These are phyloP conservation scores for Thalpophila matura DNA, from an alignment of 2,888 invertebrate genomes.

Conservation along the genomic window DNA sequence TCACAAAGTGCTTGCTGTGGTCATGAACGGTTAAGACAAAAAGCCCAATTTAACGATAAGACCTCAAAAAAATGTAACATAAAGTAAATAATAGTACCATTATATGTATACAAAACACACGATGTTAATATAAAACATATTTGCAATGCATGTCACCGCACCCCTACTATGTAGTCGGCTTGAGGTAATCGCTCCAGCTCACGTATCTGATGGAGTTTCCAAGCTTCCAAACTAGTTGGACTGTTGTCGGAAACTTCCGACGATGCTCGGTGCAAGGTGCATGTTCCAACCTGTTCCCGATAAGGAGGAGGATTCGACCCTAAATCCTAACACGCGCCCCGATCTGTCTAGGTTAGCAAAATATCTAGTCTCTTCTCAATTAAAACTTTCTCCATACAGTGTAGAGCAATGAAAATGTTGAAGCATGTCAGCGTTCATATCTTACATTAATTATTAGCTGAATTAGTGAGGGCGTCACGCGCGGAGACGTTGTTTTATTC, in stretches of 20 bases:
- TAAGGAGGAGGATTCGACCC: conserved; percentile 82
- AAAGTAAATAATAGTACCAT: neutral
- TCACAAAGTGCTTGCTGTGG: conserved; percentile 10
- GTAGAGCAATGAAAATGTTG: conserved; percentile 39
- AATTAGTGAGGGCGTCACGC: conserved; percentile 58
- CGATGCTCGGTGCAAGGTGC: conserved; percentile 81
- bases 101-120: conserved; percentile 5
- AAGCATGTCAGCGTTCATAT: conserved; percentile 35
- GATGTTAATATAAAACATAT: conserved; percentile 61
- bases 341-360: conserved; percentile 67
- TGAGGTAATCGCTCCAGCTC: conserved; percentile 84
- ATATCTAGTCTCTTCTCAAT: conserved; percentile 77
- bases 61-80: neutral
- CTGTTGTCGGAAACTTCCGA: conserved; percentile 86
- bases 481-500: conserved; percentile 62
- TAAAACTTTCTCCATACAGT: conserved; percentile 77
- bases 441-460: conserved; percentile 48
- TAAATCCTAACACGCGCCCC: conserved; percentile 83
- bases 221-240: conserved; percentile 89
- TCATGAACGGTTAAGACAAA: neutral
- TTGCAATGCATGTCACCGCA: conserved; percentile 67
- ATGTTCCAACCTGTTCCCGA: conserved; percentile 84
- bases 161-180: conserved; percentile 59
- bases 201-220: conserved; percentile 89
- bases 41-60: neutral